Evolutionary conservation across 1,140 invertebrate genomes (phyloP), one percentile per base, ranked within the genome.

Genomic region (Drosophila carrolli): DNA sequence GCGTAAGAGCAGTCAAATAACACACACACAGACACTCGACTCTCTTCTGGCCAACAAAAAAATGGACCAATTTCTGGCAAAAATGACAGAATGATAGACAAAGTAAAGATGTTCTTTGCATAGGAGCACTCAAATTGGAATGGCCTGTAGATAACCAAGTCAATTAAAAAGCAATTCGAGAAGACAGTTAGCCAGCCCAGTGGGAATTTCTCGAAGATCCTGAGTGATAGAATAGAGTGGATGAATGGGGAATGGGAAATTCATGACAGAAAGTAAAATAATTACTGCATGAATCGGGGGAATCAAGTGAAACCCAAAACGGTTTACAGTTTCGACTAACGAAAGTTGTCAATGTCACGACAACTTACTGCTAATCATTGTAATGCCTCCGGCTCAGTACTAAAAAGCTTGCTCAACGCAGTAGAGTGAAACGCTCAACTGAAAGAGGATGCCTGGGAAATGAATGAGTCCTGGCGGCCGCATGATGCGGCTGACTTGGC

Each of bases 401-500:
- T n/a, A 61, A 29, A 61, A 57, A n/a, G n/a, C 50, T 53, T 48
- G 54, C 44, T 75, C 58, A 65, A 81, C 47, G 23, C 2, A 23
- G 23, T 23, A 44, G 63, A 75, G 6, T 0, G 29, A 66, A 61
- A 70, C 57, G 61, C 68, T 82, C 74, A 63, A 67, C 41, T 59
- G 48, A 37, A 41, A 59, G 48, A 59, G 77, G 81, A 84, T 84
- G 82, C 46, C 61, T 40, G 54, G 76, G 23, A 67, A 84, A 80
- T 84, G 73, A 84, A 84, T 65, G 71, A 68, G 57, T 71, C 58
- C 47, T 78, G 82, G 78, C 59, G 62, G 70, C 74, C 59, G 59
- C 58, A 81, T 76, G 78, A 71, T 75, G 58, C 67, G 78, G 60
- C 82, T 81, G 62, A 81, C 82, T 85, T 81, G 78, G 78, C 83